Conservation (phyloP, 2,797 vertebrate genomes). For the Lepidocolaptes lacrymiger region DNA sequence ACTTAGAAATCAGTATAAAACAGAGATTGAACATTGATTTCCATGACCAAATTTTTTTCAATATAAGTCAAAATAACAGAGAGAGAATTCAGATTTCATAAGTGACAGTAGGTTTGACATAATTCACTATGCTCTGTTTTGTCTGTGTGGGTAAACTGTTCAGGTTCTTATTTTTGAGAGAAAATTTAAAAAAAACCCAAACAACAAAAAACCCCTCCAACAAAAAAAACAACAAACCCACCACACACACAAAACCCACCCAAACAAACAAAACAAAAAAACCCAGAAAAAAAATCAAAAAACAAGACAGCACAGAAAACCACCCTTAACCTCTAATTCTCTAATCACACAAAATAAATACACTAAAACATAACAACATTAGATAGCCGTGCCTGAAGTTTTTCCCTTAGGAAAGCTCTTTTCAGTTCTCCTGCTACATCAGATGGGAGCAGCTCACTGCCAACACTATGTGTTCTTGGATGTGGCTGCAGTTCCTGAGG, state of each 20-base stretch:
- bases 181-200: background rate
- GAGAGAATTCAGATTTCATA: background rate
- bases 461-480: conserved; percentile 46
- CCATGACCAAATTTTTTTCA: background rate
- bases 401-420: background rate
- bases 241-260: too few relatives aligned
- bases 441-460: background rate
- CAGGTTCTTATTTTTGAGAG: background rate
- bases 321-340: background rate
- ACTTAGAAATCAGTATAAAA: background rate
- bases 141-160: background rate
- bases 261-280: too few relatives aligned
- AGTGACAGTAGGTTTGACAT: background rate
- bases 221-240: too few relatives aligned
- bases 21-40: background rate
- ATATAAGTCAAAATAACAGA: background rate
- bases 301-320: background rate
- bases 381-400: background rate
- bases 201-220: too few relatives aligned
- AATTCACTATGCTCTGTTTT: background rate
- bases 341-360: background rate
- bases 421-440: conserved; percentile 28
- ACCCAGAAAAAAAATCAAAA: too few relatives aligned
- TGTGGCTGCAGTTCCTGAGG: background rate
- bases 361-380: background rate